A percentile compares a stretch with the other conserved stretches of the same genome.
Conservation (phyloP, 2,797 vertebrate species). For the Sarcophilus harrisii region DNA sequence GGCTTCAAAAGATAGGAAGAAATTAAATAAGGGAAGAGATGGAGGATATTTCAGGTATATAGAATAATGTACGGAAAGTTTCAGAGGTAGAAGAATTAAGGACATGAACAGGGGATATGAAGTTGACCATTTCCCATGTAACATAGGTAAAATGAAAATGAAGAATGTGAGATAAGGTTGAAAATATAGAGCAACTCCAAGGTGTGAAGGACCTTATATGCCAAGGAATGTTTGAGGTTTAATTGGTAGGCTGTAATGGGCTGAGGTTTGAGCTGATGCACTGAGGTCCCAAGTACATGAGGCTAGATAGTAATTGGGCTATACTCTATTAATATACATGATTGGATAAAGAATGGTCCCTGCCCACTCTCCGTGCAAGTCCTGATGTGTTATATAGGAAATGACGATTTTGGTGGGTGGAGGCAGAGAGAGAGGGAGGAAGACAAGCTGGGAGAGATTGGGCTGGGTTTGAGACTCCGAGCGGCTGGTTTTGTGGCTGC, state of each 20-base stretch:
- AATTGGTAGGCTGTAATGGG: not conserved
- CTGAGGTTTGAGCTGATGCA: too few species aligned
- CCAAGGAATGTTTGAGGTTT: not conserved
- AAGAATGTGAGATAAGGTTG: not conserved
- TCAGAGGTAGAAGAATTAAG: not conserved
- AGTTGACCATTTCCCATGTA: not conserved
- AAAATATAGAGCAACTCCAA: not conserved
- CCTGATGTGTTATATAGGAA: too few species aligned
- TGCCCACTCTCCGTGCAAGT: too few species aligned
- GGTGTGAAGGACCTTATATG: not conserved
- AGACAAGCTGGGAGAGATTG: too few species aligned
- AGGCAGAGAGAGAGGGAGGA: too few species aligned
- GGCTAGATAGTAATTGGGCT: too few species aligned
- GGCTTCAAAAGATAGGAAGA: not conserved
- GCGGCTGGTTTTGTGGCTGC: too few species aligned
- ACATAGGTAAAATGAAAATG: not conserved
- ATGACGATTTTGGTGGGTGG: too few species aligned
- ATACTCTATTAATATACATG: too few species aligned
- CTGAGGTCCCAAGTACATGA: too few species aligned
- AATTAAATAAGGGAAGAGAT: not conserved
- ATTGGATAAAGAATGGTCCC: too few species aligned
- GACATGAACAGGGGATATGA: not conserved
- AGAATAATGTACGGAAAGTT: not conserved
- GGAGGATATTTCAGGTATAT: not conserved
- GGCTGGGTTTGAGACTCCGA: too few species aligned